Evolutionary conservation across 2,113 vertebrate species (phyloP), one percentile per base, ranked within the genome.

Genomic region (Brachyhypopomus gauderio): DNA sequence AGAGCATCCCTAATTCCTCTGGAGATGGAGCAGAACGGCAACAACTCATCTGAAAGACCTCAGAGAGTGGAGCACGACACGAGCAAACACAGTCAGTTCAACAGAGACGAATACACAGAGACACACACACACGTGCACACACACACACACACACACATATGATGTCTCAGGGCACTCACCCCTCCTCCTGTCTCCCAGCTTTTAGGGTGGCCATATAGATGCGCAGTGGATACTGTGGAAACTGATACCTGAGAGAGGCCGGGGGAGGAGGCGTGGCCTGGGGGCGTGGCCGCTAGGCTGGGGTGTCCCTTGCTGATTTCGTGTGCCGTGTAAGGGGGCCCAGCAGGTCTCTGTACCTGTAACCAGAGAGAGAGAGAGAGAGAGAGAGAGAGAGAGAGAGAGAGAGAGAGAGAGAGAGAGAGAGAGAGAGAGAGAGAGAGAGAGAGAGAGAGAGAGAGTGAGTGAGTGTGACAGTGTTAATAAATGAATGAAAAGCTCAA

Each of bases 291-390:
- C 56, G 95, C 93, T 89, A 99, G 95, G 86, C 91, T 96, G 12
- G 96, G 95, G 88, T 97, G 97, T 92, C 96, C 98, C 94, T 98
- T 99, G 92, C 90, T 95, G 93, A 98, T 93, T 91, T 99, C 98
- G 89, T 98, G 96, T 89, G 96, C 89, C 90, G 94, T 91, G 84
- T 95, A 99, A 85, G 94, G 93, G 86, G 96, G 94, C 84, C 96
- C 94, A 76, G 95, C 92, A 60, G 96, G 95, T 92, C 97, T 96
- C 88, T 96, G 94, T 91, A 98, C 95, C 94, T 98, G 72, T 62
- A 69, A 69, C 16, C 9, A 58, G 72, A 6, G 48, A 75, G 38
- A 77, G 27, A 66, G 0, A 27, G n/a, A 67, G 22, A 38, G 30
- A 14, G 14, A 11, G n/a, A n/a, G n/a, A 58, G 72, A 6, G 48